Evolutionary conservation across 1,140 invertebrate genomes (phyloP).

Genomic region (Aphelinus atriplicis): DNA sequence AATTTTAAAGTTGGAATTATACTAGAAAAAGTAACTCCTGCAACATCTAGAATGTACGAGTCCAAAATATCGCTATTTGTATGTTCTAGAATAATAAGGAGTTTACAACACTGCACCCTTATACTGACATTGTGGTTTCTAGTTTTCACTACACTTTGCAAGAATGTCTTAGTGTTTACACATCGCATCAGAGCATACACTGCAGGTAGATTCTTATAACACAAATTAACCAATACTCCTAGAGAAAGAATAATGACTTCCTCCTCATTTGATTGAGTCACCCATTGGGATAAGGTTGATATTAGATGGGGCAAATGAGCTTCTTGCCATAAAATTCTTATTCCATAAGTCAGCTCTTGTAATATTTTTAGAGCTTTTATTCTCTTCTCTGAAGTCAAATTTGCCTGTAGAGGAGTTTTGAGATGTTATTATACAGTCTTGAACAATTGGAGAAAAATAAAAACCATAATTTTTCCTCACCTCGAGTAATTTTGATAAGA

Average conservation of each 20-base stretch:
- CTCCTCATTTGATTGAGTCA: slow-evolving; percentile 68
- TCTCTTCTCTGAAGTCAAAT: slow-evolving; percentile 60
- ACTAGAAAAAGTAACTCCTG: slow-evolving; percentile 64
- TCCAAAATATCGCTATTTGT: slow-evolving; percentile 65
- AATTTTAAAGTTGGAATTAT: slow-evolving; percentile 63
- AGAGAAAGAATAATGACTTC: slow-evolving; percentile 71
- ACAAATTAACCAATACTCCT: slow-evolving; percentile 77
- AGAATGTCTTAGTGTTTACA: slow-evolving; percentile 72
- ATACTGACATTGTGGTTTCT: slow-evolving; percentile 60
- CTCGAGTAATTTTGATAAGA: slow-evolving; percentile 70
- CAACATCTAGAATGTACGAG: slow-evolving; percentile 65
- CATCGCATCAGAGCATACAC: slow-evolving; percentile 73
- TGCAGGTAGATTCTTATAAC: slow-evolving; percentile 75
- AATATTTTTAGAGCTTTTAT: slow-evolving; percentile 62
- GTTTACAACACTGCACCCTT: slow-evolving; percentile 67
- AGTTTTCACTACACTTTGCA: slow-evolving; percentile 69
- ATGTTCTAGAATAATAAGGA: slow-evolving; percentile 69
- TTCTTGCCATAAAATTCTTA: slow-evolving; percentile 78
- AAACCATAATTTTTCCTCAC: slow-evolving; percentile 37
- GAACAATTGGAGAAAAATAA: slow-evolving; percentile 1
- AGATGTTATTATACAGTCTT: slow-evolving; percentile 56
- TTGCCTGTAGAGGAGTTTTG: slow-evolving; percentile 42
- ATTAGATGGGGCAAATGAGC: slow-evolving; percentile 73
- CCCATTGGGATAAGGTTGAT: slow-evolving; percentile 71
- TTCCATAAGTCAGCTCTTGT: slow-evolving; percentile 76